Evolutionary conservation across 1,140 invertebrate genomes (phyloP), one percentile per base, ranked within the genome.

Genomic region (Zaprionus nigranus): DNA sequence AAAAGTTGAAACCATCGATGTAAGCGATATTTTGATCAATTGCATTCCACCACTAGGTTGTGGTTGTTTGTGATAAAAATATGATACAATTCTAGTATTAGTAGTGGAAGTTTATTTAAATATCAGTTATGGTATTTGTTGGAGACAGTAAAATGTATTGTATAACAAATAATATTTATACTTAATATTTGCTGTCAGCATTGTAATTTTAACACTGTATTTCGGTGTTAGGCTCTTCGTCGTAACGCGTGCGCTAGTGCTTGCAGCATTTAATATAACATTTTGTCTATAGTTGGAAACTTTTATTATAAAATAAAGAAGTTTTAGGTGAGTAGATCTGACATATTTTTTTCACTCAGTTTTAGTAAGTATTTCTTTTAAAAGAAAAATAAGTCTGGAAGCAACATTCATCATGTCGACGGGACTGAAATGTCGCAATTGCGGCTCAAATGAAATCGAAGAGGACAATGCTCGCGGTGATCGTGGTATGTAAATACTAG

Each of bases 391-490:
- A 61, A 57, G 6, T 46, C 7, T 3, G 9, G 40, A 46, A 46
- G 3, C 2, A 46, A 46, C 7, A 3, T n/a, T 40, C 40, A 46
- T 56, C 58, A 92, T 92, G 91, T 92, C 91, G 12, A 78, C 90
- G 5, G 92, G 91, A 7, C 40, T 92, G 26, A 97, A 97, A 88
- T 99, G 98, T 93, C 96, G 96, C 90, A 97, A 97, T 82, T 99
- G 98, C 94, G 98, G 97, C 7, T 98, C 97, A 62, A 97, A 96
- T n/a, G 97, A 99, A 54, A 97, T 99, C 66, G 98, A 99, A 93
- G 96, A 96, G 61, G 98, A 99, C 93, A 96, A 97, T 82, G 95
- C 96, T 38, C 94, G 98, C 88, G 99, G 98, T 54, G 98, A 99
- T 95, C 74, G 82, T 15, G 86, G 86, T 90, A 68, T 5, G 73